phyloP scores from a whole-genome alignment of 2,113 vertebrate genomes.

The Procapra przewalskii region DNA sequence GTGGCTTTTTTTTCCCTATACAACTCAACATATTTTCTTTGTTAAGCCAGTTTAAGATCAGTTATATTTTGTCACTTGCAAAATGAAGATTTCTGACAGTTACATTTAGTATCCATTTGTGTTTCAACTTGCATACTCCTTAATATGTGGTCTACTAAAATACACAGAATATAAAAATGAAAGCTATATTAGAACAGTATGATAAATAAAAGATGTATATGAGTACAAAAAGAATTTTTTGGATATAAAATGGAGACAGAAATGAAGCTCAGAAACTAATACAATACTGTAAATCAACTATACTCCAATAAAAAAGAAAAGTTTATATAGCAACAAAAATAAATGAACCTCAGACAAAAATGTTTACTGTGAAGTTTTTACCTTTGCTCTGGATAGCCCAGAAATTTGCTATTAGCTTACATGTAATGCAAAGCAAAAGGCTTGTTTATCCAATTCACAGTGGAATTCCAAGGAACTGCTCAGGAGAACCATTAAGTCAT shows the following conservation, averaged over 20 bases:
- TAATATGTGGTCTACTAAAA: not conserved
- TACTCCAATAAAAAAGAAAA: not conserved
- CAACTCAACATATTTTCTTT: not conserved
- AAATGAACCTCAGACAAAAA: not conserved
- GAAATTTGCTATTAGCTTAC: not conserved
- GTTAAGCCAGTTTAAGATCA: not conserved
- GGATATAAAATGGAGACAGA: not conserved
- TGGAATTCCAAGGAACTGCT: not conserved
- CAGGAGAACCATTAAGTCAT: not conserved
- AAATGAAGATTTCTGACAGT: not conserved
- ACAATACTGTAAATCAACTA: not conserved
- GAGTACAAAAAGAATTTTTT: too few relatives aligned
- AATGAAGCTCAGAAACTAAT: not conserved
- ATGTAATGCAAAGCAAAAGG: not conserved
- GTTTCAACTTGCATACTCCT: not conserved
- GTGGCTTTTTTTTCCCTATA: not conserved
- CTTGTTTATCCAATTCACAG: not conserved
- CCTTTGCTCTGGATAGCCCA: not conserved
- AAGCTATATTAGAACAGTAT: not conserved
- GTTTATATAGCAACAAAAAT: not conserved
- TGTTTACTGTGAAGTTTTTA: not conserved
- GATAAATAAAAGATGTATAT: not conserved
- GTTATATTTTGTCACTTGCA: not conserved
- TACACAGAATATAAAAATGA: not conserved
- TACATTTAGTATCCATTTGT: not conserved